Evolutionary conservation across 2,113 vertebrate species (phyloP), one percentile per base, ranked within the genome.

Genomic region (Ibidorhyncha struthersii): DNA sequence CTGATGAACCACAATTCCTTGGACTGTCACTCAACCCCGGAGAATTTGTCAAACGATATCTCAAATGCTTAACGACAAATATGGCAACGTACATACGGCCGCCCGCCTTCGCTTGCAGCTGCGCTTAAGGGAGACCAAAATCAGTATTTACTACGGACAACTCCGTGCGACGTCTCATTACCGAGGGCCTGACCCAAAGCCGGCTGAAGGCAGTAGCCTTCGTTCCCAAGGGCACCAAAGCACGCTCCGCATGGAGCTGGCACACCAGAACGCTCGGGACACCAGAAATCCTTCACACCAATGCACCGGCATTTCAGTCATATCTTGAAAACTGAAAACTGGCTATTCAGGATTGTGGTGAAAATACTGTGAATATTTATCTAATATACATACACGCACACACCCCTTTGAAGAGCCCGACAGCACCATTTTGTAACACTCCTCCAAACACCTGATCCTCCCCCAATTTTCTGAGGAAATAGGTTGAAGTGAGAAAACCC

Each of bases 121-220:
- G 49, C 7, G 3, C 53, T 23, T 10, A 6, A 43, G 34, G 43
- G 38, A 74, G 47, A 65, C 50, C 69, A 63, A 53, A n/a, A 43
- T 52, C 73, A 25, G 15, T 2, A 20, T 55, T 53, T 53, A 7
- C 78, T 12, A 17, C 0, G 3, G 43, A 52, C 52, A 62, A 7
- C 58, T 63, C 1, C 0, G 29, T 6, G 25, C 0, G 0, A 15
- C 2, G 5, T 13, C 58, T 66, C 14, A 1, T 22, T 11, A 21
- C 49, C 1, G 2, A 36, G 32, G 36, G 47, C 27, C 18, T 9
- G 32, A 55, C 18, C 50, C 56, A 27, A 38, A 14, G 38, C 18
- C 2, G 1, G 53, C 26, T 29, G 34, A 43, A 21, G 34, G 62
- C 72, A 53, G 36, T 5, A 14, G 9, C 36, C 74, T 49, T 22